phyloP scores from a whole-genome alignment of 2,113 vertebrate genomes.

The Eira barbara region DNA sequence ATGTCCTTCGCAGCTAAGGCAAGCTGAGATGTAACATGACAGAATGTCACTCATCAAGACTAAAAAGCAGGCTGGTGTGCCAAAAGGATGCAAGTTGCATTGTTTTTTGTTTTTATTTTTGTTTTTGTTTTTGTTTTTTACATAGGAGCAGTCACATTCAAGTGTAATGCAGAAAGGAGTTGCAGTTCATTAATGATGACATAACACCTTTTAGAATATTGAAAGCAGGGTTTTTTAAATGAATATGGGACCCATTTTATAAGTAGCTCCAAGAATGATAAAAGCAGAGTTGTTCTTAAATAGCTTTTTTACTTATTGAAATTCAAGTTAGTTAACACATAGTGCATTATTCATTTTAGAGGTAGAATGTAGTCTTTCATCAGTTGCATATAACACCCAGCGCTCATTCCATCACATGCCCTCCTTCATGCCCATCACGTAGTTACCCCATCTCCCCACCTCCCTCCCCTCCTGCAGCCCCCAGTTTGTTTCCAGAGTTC shows the following conservation, averaged over 20 bases:
- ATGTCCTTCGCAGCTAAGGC: neutral
- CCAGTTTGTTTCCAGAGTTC: neutral
- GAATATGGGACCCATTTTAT: neutral
- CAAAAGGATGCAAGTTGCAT: neutral
- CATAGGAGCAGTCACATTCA: neutral
- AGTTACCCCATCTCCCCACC: neutral
- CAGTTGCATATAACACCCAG: neutral
- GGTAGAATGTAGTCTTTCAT: neutral
- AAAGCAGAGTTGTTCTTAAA: neutral
- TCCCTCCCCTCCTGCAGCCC: neutral
- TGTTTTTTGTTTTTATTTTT: constrained; percentile 20
- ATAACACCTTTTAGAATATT: neutral
- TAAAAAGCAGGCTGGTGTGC: neutral
- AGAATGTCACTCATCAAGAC: neutral
- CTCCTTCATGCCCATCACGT: neutral
- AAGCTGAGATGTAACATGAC: neutral
- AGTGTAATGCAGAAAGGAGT: neutral
- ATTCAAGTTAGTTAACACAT: neutral
- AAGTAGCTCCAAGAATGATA: neutral
- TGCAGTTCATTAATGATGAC: neutral
- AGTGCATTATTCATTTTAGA: neutral
- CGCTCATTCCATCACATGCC: neutral
- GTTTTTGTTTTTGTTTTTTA: neutral
- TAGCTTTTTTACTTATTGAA: neutral
- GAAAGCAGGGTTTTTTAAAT: neutral